These are phyloP conservation scores for Dasypus novemcinctus DNA, from an alignment of 2,113 vertebrate genomes.

Conservation along the genomic window DNA sequence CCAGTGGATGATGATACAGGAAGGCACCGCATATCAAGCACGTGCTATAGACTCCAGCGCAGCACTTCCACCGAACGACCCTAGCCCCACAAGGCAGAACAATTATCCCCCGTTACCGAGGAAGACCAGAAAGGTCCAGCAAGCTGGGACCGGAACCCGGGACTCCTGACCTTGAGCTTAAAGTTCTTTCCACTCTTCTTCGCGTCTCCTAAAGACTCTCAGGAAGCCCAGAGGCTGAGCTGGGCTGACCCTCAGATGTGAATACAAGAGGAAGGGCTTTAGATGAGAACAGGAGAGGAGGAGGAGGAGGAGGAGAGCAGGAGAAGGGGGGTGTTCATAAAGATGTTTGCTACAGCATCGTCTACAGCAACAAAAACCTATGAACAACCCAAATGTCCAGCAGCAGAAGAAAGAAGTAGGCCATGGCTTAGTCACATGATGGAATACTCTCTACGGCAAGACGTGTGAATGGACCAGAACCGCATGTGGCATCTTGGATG, in stretches of 20 bases:
- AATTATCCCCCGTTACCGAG: background rate
- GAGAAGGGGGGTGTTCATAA: background rate
- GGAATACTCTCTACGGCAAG: background rate
- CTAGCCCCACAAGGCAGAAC: background rate
- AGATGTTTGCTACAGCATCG: background rate
- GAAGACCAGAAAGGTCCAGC: background rate
- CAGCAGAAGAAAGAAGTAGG: background rate
- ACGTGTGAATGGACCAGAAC: too few species aligned
- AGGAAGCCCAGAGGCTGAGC: background rate
- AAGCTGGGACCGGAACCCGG: background rate
- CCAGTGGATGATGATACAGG: background rate
- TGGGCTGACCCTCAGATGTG: background rate
- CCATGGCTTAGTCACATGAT: rapidly evolving
- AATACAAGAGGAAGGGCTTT: background rate
- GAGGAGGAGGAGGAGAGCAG: background rate
- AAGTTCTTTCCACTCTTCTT: background rate
- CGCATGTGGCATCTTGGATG: too few species aligned
- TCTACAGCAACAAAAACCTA: background rate
- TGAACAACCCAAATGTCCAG: background rate
- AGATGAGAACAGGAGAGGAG: background rate
- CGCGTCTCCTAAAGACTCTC: background rate
- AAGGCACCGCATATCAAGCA: background rate
- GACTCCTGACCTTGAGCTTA: background rate
- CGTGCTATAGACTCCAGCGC: background rate
- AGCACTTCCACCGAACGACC: background rate